Conservation (phyloP, 2,113 vertebrate genomes). For the Sakesphorus luctuosus region DNA sequence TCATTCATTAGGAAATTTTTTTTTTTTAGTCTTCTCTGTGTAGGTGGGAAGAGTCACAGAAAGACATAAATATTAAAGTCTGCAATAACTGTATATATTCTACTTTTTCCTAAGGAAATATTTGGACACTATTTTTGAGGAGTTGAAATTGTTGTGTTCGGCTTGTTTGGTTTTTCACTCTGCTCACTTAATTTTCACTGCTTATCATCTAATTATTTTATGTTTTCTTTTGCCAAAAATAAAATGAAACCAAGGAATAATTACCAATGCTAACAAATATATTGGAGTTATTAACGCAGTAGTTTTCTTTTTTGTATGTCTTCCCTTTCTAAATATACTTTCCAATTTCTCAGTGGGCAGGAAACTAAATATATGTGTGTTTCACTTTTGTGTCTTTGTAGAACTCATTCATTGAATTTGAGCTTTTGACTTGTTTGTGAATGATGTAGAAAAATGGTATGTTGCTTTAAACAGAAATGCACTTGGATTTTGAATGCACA, state of each 20-base stretch:
- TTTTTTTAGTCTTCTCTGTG: background rate
- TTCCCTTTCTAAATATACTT: background rate
- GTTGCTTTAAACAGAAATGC: background rate
- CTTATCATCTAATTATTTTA: background rate
- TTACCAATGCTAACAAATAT: background rate
- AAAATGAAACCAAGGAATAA: background rate
- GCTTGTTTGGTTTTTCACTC: rapidly evolving
- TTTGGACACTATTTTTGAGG: background rate
- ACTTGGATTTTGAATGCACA: background rate
- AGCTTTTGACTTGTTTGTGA: background rate
- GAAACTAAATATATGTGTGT: background rate
- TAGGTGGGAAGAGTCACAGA: background rate
- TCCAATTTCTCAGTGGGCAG: background rate
- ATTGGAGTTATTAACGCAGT: background rate
- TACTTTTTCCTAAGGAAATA: background rate
- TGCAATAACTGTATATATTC: background rate
- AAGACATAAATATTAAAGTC: background rate
- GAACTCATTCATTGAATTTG: background rate
- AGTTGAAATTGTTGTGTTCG: background rate
- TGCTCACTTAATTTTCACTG: background rate
- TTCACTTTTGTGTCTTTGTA: background rate
- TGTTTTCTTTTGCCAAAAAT: background rate
- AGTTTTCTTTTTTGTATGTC: background rate
- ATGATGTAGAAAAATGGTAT: background rate
- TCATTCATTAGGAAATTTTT: background rate